Percentiles rank a stretch among this genome's conserved stretches.
Evolutionary conservation across 2,888 invertebrate species (phyloP).

Genomic region (Thera obeliscata): DNA sequence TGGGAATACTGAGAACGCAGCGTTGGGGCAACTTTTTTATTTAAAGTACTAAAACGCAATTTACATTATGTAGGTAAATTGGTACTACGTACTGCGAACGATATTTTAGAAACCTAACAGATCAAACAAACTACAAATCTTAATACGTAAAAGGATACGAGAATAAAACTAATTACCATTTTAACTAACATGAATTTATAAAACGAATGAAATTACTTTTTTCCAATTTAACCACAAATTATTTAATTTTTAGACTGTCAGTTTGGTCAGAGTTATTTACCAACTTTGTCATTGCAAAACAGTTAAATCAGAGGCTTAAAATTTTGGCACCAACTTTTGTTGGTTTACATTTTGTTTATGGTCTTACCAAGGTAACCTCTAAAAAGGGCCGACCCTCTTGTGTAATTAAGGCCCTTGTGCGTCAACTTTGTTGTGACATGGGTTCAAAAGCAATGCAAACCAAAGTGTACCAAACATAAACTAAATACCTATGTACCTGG

Average conservation of each 20-base stretch:
- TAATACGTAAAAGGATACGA: too few relatives aligned
- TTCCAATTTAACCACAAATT: too few relatives aligned
- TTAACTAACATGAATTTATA: too few relatives aligned
- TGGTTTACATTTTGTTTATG: constrained; percentile 60
- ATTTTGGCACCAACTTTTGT: constrained; percentile 40
- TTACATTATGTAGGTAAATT: too few relatives aligned
- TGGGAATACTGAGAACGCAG: too few relatives aligned
- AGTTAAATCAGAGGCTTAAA: constrained; percentile 17
- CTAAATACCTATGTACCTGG: background rate
- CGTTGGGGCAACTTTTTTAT: too few relatives aligned
- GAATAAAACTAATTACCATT: too few relatives aligned
- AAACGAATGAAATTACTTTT: too few relatives aligned
- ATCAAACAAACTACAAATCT: too few relatives aligned
- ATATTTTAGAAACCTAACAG: too few relatives aligned
- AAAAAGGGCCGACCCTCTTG: constrained; percentile 64
- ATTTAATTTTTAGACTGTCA: background rate
- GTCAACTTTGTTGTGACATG: constrained; percentile 72
- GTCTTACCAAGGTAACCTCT: constrained; percentile 54
- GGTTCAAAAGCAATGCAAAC: constrained; percentile 64
- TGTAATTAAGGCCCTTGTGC: constrained; percentile 71
- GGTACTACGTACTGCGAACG: too few relatives aligned
- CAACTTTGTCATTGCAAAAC: constrained; percentile 15
- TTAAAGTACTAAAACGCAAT: too few relatives aligned
- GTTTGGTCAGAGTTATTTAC: background rate
- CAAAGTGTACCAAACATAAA: constrained; percentile 16